Base-by-base conservation (phyloP, 23 tunicate genomes). In the Trididemnum nubilum region DNA sequence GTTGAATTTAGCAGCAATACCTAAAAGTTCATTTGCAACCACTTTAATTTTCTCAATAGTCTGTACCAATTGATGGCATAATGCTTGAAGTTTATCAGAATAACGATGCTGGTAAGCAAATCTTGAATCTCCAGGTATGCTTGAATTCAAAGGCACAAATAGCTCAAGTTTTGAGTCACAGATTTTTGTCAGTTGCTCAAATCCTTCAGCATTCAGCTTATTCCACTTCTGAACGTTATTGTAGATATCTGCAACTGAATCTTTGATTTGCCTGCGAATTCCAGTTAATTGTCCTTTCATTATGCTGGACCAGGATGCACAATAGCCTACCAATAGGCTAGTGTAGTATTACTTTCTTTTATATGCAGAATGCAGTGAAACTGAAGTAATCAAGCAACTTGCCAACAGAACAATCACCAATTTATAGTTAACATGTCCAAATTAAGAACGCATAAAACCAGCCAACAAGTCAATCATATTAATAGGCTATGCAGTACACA, bases 271-370 rank as follows among this genome's bases (percentile, higher is more conserved):
- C 37, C 97, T 65, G 0, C 87, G 97, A 51, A 91, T 33, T 22
- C 97, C 97, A 31, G 97, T 91, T 38, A 91, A 59, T 82, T 91
- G 87, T 2, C 97, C 97, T 75, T 85, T 67, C 74, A 67, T 67
- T 61, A n/a, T 12, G 12, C 15, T 18, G 15, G 15, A 49, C 57
- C 18, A 49, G 57, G 18, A 49, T 49, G 57, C 57, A 49, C 12
- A 49, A 49, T n/a, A n/a, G n/a, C n/a, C n/a, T n/a, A n/a, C n/a
- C n/a, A n/a, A n/a, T n/a, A n/a, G n/a, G n/a, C n/a, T n/a, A n/a
- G n/a, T n/a, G n/a, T n/a, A n/a, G n/a, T n/a, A n/a, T n/a, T n/a
- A n/a, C n/a, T n/a, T n/a, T n/a, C n/a, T n/a, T n/a, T n/a, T n/a
- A n/a, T n/a, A n/a, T n/a, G n/a, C n/a, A n/a, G n/a, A n/a, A n/a